A percentile compares a stretch with the other conserved stretches of the same genome.
Evolutionary conservation across 1,140 invertebrate species (phyloP).

Genomic region (Chrysoperla carnea): DNA sequence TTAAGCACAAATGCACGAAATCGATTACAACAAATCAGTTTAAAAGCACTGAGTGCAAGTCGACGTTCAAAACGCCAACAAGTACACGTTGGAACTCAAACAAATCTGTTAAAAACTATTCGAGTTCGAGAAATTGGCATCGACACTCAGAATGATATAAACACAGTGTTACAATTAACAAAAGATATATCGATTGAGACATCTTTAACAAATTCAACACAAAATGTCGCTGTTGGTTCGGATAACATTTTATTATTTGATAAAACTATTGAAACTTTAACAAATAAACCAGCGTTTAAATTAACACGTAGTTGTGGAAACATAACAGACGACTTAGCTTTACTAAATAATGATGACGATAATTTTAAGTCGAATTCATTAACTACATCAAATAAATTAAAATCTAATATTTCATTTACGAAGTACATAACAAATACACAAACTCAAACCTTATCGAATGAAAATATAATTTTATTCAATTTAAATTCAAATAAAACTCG

Average conservation of each 20-base stretch:
- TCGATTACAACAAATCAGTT: conserved; percentile 31
- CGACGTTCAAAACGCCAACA: conserved; percentile 27
- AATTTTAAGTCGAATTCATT: conserved; percentile 18
- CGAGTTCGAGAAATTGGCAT: conserved; percentile 36
- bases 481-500: conserved; percentile 8
- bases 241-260: conserved; percentile 10
- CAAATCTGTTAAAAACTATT: conserved; percentile 25
- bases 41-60: conserved; percentile 32
- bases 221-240: conserved; percentile 2
- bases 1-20: conserved; percentile 31
- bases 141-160: conserved; percentile 29
- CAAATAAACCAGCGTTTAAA: conserved; percentile 18
- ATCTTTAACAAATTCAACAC: conserved; percentile 1
- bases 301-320: conserved; percentile 21
- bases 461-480: conserved; percentile 10
- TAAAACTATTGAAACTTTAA: conserved; percentile 18
- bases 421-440: conserved; percentile 15
- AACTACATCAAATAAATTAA: conserved; percentile 19
- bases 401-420: conserved; percentile 12
- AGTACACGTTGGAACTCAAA: conserved; percentile 38
- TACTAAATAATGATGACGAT: conserved; percentile 13
- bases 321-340: conserved; percentile 12
- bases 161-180: conserved; percentile 18
- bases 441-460: conserved; percentile 8
- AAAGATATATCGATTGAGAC: conserved; percentile 14